Evolutionary conservation across 2,113 vertebrate species (phyloP), one percentile per base, ranked within the genome.

Genomic region (Cricetomys ansorgei): DNA sequence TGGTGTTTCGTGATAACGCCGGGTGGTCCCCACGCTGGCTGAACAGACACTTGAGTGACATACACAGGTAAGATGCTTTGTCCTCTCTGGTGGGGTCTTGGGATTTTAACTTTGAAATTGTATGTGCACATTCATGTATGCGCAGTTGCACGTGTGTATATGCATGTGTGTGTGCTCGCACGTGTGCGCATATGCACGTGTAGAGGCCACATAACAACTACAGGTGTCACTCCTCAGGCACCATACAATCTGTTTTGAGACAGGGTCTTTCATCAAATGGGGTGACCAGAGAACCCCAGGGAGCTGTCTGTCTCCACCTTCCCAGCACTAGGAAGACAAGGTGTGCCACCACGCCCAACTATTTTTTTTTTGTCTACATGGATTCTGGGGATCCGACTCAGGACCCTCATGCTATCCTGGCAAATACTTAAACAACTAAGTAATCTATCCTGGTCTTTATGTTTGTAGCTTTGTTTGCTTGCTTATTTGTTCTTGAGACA

Each of bases 11-110:
- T 37, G 55, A 34, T 45, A 27, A 43, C 3, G 7, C 12, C 8
- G 6, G 27, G 37, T 29, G 31, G 1, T 37, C 37, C 57, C 37
- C 23, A 73, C 8, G 23, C 70, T 50, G 53, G 48, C 4, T 15
- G 48, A 27, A 48, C 23, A 34, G 21, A 34, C 5, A 0, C 9
- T 6, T 13, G 34, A 17, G 21, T n/a, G 34, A 0, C 0, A 3
- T 17, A 31, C 25, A 43, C 10, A 1, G 1, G 7, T 48, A 6
- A 25, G 65, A 17, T 21, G 12, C 7, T 31, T 23, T 16, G 69
- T 31, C 69, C 65, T 76, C 7, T 29, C 0, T 4, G 34, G 83
- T 45, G 77, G 23, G 34, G 19, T 19, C n/a, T 23, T 3, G 43
- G 76, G 6, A 19, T 69, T 92, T 67, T n/a, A 59, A 37, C n/a